These are phyloP conservation scores for Tragelaphus strepsiceros DNA, from an alignment of 2,113 vertebrate genomes.

Conservation along the genomic window DNA sequence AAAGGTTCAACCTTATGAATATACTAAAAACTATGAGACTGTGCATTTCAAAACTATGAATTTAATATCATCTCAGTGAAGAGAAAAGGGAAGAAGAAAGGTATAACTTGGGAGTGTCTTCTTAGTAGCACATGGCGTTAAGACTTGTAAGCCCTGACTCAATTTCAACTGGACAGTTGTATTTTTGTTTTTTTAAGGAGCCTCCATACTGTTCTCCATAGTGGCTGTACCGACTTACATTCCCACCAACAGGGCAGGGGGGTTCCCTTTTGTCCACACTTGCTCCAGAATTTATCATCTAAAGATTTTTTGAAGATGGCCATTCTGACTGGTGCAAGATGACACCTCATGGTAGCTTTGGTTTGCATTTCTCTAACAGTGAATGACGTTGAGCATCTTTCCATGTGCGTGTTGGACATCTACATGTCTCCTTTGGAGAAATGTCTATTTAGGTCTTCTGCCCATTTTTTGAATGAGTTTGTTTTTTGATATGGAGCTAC, in stretches of 20 bases:
- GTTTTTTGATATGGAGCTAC: neutral
- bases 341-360: neutral
- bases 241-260: neutral
- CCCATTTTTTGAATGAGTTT: neutral
- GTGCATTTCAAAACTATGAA: neutral
- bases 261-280: neutral
- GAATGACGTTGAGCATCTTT: neutral
- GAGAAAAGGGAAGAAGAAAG: neutral
- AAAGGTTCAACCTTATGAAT: neutral
- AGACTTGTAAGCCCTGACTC: neutral
- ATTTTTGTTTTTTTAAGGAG: neutral
- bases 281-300: neutral
- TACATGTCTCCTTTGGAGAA: neutral
- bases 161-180: neutral
- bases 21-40: neutral
- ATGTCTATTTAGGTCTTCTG: neutral
- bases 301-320: neutral
- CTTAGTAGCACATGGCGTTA: neutral
- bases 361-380: neutral
- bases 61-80: neutral
- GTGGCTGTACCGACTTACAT: rapidly evolving
- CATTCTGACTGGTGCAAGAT: neutral
- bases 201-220: neutral
- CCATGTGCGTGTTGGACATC: neutral
- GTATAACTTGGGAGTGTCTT: neutral